These are phyloP conservation scores for Heliocidaris tuberculata DNA, from an alignment of 35 echinoderm and acorn worm species.

Conservation along the genomic window DNA sequence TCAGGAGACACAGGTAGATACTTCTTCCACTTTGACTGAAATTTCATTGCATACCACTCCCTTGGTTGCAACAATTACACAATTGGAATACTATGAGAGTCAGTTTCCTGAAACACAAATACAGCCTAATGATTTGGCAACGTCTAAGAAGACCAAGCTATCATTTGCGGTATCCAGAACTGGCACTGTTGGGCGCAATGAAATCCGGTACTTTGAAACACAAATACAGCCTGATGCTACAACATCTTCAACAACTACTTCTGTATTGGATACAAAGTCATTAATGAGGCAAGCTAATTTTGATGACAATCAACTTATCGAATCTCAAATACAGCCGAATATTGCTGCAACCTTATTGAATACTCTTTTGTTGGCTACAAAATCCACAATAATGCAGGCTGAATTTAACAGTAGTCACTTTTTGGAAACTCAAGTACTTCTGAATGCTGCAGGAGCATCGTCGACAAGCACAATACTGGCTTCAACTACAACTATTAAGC, in stretches of 20 bases:
- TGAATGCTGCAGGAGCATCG: too few species aligned
- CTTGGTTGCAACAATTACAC: background rate
- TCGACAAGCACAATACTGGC: too few species aligned
- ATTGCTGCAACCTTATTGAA: background rate
- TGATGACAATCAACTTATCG: background rate
- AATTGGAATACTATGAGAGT: background rate
- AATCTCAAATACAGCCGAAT: background rate
- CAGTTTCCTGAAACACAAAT: background rate
- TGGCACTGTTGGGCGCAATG: background rate
- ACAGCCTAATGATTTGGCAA: background rate
- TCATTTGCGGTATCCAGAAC: background rate
- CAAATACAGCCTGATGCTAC: background rate
- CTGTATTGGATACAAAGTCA: background rate
- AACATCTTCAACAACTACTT: background rate
- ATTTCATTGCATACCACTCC: background rate
- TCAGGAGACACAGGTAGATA: background rate
- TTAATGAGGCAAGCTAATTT: background rate
- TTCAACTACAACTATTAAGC: too few species aligned
- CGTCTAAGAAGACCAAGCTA: background rate
- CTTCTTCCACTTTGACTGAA: background rate
- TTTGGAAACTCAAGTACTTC: too few species aligned
- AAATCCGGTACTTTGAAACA: background rate
- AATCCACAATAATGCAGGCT: background rate
- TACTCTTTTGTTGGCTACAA: background rate
- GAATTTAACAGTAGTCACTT: too few species aligned